Evolutionary conservation across 2,797 vertebrate species (phyloP).

Genomic region (Coranthus polyacanthus): DNA sequence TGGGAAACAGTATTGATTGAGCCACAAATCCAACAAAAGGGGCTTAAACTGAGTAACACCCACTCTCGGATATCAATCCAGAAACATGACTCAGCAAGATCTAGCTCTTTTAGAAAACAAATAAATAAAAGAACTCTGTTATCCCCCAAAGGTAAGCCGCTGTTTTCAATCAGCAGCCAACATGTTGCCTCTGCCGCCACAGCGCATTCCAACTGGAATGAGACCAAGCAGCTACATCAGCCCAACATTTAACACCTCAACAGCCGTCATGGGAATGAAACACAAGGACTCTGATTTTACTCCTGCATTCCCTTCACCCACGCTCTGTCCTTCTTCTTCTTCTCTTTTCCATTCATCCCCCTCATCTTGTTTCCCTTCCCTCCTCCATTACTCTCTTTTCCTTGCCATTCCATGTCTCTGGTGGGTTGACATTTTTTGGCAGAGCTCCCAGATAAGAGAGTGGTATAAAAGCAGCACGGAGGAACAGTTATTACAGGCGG

Average conservation of each 20-base stretch:
- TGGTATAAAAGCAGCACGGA: constrained; percentile 69
- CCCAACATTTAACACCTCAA: constrained; percentile 71
- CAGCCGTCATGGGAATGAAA: constrained; percentile 72
- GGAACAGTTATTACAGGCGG: constrained; percentile 75
- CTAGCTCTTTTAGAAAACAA: constrained; percentile 31
- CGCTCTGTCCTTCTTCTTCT: constrained; percentile 27
- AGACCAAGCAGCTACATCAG: constrained; percentile 56
- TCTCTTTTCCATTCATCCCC: constrained; percentile 46
- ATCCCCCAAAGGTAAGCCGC: constrained; percentile 56
- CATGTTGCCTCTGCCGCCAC: constrained; percentile 46
- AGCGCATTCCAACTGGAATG: constrained; percentile 64
- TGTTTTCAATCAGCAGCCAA: constrained; percentile 71
- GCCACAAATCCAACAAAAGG: constrained; percentile 76
- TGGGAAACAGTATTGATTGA: constrained; percentile 73
- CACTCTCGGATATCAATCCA: constrained; percentile 68
- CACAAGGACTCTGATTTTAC: constrained; percentile 58
- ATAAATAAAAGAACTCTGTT: constrained; percentile 25
- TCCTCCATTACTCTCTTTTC: constrained; percentile 37
- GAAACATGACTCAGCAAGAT: constrained; percentile 68
- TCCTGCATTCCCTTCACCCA: constrained; percentile 49
- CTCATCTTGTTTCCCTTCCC: constrained; percentile 44
- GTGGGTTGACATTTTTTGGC: constrained; percentile 81
- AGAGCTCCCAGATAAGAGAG: constrained; percentile 77
- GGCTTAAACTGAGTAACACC: constrained; percentile 68
- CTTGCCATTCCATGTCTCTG: constrained; percentile 61